These are phyloP conservation scores for Microctenopoma steveboyesi DNA, from an alignment of 2,797 vertebrate genomes.

Conservation along the genomic window DNA sequence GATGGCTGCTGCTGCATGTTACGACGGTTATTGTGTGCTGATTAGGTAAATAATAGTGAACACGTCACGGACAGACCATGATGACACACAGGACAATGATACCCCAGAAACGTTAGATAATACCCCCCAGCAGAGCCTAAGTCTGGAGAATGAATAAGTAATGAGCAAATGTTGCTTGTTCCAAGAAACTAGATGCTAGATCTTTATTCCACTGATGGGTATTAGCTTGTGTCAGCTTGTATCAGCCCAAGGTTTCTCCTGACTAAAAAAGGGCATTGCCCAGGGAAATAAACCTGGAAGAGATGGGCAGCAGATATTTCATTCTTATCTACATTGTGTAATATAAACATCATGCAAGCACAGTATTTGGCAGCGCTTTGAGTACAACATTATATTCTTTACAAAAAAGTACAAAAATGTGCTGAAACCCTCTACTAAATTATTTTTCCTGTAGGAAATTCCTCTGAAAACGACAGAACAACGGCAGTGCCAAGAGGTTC, in stretches of 20 bases:
- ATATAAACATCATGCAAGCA: too few relatives aligned
- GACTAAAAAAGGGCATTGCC: neutral
- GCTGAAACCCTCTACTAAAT: conserved; percentile 10
- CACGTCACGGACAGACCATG: neutral
- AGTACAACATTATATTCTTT: neutral
- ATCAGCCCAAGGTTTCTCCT: neutral
- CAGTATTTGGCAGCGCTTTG: neutral
- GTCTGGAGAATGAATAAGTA: neutral
- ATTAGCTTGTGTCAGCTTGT: neutral
- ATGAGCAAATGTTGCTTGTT: neutral
- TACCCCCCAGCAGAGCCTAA: too few relatives aligned
- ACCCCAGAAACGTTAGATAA: neutral
- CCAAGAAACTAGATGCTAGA: neutral
- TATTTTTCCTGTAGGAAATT: conserved; percentile 62
- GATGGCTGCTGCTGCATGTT: conserved; percentile 16
- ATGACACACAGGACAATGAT: neutral
- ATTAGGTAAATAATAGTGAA: neutral
- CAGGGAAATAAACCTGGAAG: neutral
- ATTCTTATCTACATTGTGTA: conserved; percentile 3
- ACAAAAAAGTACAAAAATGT: neutral
- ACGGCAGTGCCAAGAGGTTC: conserved; percentile 62
- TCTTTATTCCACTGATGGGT: conserved; percentile 33
- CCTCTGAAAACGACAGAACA: conserved; percentile 31
- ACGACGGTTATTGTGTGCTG: conserved; percentile 13
- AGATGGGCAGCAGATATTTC: neutral